phyloP scores from a whole-genome alignment of 1,140 invertebrate species.

The Macrobrachium nipponense region DNA sequence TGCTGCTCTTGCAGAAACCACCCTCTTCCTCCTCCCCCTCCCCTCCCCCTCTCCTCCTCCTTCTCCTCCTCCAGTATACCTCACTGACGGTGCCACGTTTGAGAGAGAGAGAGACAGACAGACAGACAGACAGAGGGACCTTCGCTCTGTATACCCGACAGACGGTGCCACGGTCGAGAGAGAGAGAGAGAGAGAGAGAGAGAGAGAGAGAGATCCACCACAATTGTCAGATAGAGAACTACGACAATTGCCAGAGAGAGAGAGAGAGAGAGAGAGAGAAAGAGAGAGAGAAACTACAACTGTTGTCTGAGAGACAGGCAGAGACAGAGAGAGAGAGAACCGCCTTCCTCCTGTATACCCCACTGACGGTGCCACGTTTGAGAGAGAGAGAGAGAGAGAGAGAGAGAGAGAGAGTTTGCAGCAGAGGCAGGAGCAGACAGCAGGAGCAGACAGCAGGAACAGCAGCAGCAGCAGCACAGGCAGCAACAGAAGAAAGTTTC shows the following conservation, averaged over 20 bases:
- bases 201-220: conserved; percentile 42
- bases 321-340: conserved; percentile 22
- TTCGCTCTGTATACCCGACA: too few relatives aligned
- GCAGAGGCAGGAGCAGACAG: conserved; percentile 13
- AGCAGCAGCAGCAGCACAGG: conserved; percentile 14
- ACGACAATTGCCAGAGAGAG: background rate
- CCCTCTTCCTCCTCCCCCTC: too few relatives aligned
- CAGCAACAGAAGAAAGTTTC: conserved; percentile 46
- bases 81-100: too few relatives aligned
- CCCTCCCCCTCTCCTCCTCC: too few relatives aligned
- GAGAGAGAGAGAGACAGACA: too few relatives aligned
- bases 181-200: conserved; percentile 25
- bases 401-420: conserved; percentile 42
- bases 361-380: background rate
- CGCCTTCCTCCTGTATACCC: too few relatives aligned
- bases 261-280: conserved; percentile 9
- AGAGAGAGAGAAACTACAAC: background rate
- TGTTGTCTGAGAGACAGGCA: background rate
- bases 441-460: background rate
- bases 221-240: background rate
- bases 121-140: too few relatives aligned
- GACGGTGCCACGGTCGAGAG: background rate
- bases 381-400: conserved; percentile 24
- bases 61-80: too few relatives aligned
- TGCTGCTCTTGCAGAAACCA: too few relatives aligned